These are phyloP conservation scores for Triplophysa bombifrons DNA, from an alignment of 2,797 vertebrate species.

Conservation along the genomic window DNA sequence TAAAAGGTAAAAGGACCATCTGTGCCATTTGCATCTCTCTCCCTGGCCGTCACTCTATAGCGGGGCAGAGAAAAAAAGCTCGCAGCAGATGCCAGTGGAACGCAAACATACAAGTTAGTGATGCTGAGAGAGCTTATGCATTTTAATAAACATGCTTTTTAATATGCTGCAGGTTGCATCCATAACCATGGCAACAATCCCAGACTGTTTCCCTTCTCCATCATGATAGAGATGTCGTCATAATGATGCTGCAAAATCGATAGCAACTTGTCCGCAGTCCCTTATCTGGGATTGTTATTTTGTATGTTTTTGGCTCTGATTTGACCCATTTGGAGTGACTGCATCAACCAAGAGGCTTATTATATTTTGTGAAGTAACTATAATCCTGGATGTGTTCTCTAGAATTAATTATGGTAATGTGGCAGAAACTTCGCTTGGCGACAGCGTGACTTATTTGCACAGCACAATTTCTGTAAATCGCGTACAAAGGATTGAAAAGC, in stretches of 20 bases:
- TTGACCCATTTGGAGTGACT: neutral
- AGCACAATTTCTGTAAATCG: conserved; percentile 11
- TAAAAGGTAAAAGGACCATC: conserved; percentile 71
- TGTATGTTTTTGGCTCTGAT: neutral
- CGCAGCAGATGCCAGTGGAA: conserved; percentile 59
- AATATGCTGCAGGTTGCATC: conserved; percentile 46
- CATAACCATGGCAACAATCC: conserved; percentile 63
- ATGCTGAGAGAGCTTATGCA: conserved; percentile 39
- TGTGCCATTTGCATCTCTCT: conserved; percentile 63
- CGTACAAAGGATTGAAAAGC: conserved; percentile 2
- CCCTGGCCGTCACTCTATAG: conserved; percentile 48
- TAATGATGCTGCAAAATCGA: conserved; percentile 2
- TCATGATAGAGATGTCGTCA: conserved; percentile 18
- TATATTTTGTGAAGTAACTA: neutral
- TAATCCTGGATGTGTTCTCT: neutral
- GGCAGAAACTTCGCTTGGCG: neutral
- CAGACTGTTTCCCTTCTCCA: conserved; percentile 33
- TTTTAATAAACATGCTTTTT: conserved; percentile 23
- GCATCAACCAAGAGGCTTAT: neutral
- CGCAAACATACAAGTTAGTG: conserved; percentile 49
- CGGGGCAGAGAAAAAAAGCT: conserved; percentile 61
- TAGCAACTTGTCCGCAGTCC: neutral
- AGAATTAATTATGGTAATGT: conserved; percentile 16
- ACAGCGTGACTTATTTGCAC: conserved; percentile 12
- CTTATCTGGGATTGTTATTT: neutral